Evolutionary conservation across 2,888 invertebrate genomes (phyloP).

Genomic region (Choristoneura rosaceana): DNA sequence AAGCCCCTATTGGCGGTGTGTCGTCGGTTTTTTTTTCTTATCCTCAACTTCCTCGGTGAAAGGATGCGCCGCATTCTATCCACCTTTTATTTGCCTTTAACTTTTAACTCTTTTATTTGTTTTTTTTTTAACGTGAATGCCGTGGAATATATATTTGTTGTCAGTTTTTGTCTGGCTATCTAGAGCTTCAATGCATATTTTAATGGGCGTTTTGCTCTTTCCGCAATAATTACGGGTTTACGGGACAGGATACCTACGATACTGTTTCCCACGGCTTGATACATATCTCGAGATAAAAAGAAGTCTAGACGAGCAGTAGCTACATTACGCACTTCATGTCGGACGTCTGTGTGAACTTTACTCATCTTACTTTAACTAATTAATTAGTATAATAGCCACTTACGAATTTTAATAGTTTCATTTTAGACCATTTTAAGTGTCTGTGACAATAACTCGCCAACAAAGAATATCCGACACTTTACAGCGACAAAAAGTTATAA

Average conservation of each 20-base stretch:
- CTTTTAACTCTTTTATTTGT: slow-evolving; percentile 55
- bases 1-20: slow-evolving; percentile 73
- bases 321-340: neutral
- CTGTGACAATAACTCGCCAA: slow-evolving; percentile 4
- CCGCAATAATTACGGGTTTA: neutral
- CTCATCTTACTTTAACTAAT: neutral
- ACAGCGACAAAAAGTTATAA: slow-evolving; percentile 29
- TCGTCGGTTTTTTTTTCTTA: slow-evolving; percentile 63
- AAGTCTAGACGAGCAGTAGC: slow-evolving; percentile 8
- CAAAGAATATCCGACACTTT: slow-evolving; percentile 20
- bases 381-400: neutral
- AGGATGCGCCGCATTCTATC: slow-evolving; percentile 73
- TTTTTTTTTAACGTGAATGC: slow-evolving; percentile 47
- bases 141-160: slow-evolving; percentile 49
- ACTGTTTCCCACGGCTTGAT: slow-evolving; percentile 2
- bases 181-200: slow-evolving; percentile 4
- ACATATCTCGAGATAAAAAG: neutral
- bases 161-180: slow-evolving; percentile 40
- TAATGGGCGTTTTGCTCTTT: neutral
- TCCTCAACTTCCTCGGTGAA: slow-evolving; percentile 71
- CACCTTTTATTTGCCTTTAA: slow-evolving; percentile 65
- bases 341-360: neutral
- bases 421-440: neutral
- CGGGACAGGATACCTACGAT: neutral
- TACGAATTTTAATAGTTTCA: too few relatives aligned